Evolutionary conservation across 2,113 vertebrate genomes (phyloP).

Genomic region (Sylvilagus bachmani): DNA sequence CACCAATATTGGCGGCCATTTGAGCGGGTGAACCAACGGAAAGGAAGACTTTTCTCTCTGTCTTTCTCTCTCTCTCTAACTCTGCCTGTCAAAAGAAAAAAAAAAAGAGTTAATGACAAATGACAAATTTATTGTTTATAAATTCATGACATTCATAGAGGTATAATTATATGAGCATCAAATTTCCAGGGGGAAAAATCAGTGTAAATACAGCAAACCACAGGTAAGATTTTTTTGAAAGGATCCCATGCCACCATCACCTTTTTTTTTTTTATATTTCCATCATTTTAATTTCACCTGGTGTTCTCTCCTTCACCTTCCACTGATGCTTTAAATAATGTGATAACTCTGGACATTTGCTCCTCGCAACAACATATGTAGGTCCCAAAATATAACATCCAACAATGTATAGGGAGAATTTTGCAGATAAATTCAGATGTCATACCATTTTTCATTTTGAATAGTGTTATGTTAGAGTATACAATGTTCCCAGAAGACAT

Average conservation of each 20-base stretch:
- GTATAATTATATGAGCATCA: too few species aligned
- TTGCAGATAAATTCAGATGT: neutral
- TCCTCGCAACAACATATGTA: neutral
- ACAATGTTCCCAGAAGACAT: neutral
- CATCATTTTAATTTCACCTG: neutral
- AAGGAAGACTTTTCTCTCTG: too few species aligned
- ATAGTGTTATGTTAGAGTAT: neutral
- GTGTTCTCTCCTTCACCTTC: neutral
- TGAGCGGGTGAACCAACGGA: too few species aligned
- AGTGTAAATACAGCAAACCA: neutral
- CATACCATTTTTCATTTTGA: slow-evolving; percentile 15
- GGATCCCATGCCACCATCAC: neutral
- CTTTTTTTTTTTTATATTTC: neutral
- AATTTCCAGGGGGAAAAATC: neutral
- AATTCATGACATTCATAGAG: neutral
- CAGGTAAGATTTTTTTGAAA: neutral
- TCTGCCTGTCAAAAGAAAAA: too few species aligned
- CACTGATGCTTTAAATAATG: neutral
- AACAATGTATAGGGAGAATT: neutral
- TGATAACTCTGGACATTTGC: neutral
- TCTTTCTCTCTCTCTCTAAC: too few species aligned
- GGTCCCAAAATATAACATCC: neutral
- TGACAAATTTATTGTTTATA: too few species aligned
- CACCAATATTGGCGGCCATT: too few species aligned
- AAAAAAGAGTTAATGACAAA: too few species aligned